Conservation (phyloP, 2,797 vertebrate species). For the Tokudaia tokunoshimensis region DNA sequence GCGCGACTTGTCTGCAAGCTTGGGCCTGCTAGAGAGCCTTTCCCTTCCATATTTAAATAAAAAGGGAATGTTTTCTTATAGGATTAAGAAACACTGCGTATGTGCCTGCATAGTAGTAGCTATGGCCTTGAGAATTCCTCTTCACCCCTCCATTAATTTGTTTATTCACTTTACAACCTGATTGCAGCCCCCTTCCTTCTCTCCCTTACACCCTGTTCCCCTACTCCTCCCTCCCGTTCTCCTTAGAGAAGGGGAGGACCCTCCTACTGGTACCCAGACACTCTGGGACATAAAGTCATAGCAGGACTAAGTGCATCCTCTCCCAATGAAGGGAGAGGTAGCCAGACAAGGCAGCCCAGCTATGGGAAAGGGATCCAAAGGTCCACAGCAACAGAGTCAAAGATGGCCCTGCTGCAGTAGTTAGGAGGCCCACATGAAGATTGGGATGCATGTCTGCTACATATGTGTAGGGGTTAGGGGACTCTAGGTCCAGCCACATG, state of each 20-base stretch:
- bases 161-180: neutral
- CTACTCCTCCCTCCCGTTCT: neutral
- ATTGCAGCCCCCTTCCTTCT: neutral
- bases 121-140: neutral
- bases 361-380: neutral
- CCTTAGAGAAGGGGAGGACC: neutral
- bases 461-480: too few relatives aligned
- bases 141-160: neutral
- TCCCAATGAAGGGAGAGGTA: neutral
- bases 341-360: neutral
- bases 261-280: neutral
- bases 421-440: neutral
- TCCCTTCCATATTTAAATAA: neutral
- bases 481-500: neutral
- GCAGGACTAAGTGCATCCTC: neutral
- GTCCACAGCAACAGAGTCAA: neutral
- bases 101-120: neutral
- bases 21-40: neutral
- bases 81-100: neutral
- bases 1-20: neutral
- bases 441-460: neutral
- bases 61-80: slow-evolving; percentile 1
- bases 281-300: neutral
- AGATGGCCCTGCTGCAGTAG: neutral
- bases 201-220: neutral